Conservation (phyloP, 2,888 invertebrate species). For the Luffia ferchaultella region DNA sequence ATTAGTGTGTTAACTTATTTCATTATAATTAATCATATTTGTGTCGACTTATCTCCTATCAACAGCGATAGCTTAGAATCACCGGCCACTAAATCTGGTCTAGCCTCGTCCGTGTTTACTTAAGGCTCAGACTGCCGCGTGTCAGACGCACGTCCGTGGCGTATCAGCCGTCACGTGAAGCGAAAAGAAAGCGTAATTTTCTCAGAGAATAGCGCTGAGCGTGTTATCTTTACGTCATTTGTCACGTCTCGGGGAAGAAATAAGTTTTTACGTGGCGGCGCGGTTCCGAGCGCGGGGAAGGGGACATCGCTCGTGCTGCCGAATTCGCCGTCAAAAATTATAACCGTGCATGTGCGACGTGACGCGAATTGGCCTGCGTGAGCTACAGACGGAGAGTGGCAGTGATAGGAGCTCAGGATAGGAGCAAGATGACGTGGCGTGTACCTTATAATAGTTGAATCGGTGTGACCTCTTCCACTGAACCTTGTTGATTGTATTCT, state of each 20-base stretch:
- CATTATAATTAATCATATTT: too few species aligned
- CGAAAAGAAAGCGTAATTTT: background rate
- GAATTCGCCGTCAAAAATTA: background rate
- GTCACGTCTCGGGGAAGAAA: background rate
- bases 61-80: too few species aligned
- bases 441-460: too few species aligned
- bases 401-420: too few species aligned
- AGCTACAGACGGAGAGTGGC: background rate
- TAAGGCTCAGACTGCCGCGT: background rate
- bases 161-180: background rate
- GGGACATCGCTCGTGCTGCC: background rate
- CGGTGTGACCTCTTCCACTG: too few species aligned
- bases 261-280: background rate
- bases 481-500: too few species aligned
- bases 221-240: background rate
- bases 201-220: background rate
- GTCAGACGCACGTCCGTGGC: background rate
- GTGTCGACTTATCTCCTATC: too few species aligned
- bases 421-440: too few species aligned
- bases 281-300: background rate
- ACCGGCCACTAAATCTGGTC: too few species aligned
- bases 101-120: too few species aligned
- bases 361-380: background rate
- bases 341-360: background rate
- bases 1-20: too few species aligned